Evolutionary conservation across 2,113 vertebrate species (phyloP), one percentile per base, ranked within the genome.

Genomic region (Thinocorus orbignyianus): DNA sequence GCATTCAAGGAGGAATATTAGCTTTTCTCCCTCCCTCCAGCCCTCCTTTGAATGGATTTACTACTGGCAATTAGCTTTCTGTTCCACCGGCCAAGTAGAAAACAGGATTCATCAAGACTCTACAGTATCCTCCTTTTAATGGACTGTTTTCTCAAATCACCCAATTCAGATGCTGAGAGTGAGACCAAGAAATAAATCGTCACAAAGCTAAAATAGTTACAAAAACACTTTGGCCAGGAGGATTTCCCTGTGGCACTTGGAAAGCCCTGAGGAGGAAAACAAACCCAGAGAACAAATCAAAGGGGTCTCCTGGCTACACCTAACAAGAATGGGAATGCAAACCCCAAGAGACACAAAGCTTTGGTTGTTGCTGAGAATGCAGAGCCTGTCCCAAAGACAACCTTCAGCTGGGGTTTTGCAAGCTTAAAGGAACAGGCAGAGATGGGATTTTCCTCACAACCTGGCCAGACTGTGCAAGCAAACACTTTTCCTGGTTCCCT

Each of bases 41-140:
- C 81, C 49, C 48, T 92, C 86, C 92, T 97, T 94, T 97, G 96
- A 97, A 95, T 96, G 93, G 93, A 93, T 97, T 95, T 97, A 97
- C 95, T 96, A 92, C 94, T 97, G 52, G 96, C 96, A 96, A 97
- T 97, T 97, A 96, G 97, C 93, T 97, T 97, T 97, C 96, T 95
- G 95, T 97, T 97, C 95, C 96, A 93, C 93, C 60, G 80, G 94
- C 95, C 96, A 97, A 97, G 96, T 96, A 97, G 95, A 97, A 97
- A 97, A 97, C 96, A 96, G 94, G 96, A 97, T 97, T 97, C 96
- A 94, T 94, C 84, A 81, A 83, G 88, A 89, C 86, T 95, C 96
- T 95, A 95, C 91, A 93, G 95, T 94, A 95, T 89, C 96, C 92
- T 95, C 66, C 88, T 96, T 95, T 92, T 93, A 96, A 97, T 89